phyloP scores from a whole-genome alignment of 2,113 vertebrate genomes.

The Takifugu bimaculatus region DNA sequence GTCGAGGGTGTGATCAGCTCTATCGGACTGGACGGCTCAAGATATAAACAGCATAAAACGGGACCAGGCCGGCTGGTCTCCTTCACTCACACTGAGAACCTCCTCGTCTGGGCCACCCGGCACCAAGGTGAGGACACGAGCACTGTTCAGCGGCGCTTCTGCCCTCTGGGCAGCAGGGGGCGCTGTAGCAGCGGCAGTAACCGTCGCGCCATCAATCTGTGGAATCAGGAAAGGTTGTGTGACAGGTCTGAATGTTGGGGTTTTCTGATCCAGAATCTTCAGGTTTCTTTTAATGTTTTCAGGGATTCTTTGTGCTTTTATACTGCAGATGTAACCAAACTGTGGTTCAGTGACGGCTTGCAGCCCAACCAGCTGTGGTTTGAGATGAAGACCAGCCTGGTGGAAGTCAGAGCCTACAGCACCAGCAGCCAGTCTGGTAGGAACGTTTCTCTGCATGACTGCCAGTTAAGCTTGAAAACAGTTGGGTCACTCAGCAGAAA shows the following conservation, averaged over 20 bases:
- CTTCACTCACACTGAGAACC: slow-evolving; percentile 74
- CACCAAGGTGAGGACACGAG: slow-evolving; percentile 64
- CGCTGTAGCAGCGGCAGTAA: slow-evolving; percentile 5
- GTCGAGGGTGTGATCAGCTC: slow-evolving; percentile 79
- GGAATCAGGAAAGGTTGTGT: no score
- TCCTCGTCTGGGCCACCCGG: slow-evolving; percentile 81
- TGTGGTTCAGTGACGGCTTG: slow-evolving; percentile 82
- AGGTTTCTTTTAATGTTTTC: neutral
- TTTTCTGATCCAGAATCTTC: neutral
- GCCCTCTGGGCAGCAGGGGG: slow-evolving; percentile 33
- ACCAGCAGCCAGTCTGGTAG: slow-evolving; percentile 80
- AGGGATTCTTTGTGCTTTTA: neutral
- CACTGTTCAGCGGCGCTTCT: neutral
- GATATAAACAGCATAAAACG: slow-evolving; percentile 70
- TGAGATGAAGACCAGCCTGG: slow-evolving; percentile 72
- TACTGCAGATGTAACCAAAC: slow-evolving; percentile 68
- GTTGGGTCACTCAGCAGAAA: no score
- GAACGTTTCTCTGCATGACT: neutral
- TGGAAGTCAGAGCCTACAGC: slow-evolving; percentile 80
- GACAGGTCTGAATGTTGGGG: no score
- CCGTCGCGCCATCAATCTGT: neutral
- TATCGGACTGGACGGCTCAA: slow-evolving; percentile 78
- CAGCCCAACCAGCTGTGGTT: slow-evolving; percentile 81
- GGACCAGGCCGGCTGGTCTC: slow-evolving; percentile 70
- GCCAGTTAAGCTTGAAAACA: no score